phyloP scores from a whole-genome alignment of 2,113 vertebrate species.

The Mobula birostris region DNA sequence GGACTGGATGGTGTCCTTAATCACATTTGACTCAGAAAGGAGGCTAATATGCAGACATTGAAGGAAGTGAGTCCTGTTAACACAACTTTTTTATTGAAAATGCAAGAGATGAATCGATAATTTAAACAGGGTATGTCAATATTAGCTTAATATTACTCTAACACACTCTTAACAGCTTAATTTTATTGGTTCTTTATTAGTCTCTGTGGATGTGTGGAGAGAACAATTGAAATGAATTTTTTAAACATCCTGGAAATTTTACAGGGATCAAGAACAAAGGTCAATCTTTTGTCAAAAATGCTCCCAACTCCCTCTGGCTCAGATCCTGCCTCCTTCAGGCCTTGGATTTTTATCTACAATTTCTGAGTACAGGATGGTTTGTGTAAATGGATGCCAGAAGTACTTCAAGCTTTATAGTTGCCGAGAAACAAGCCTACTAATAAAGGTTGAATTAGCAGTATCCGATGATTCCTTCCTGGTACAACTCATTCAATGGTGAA shows the following conservation, averaged over 20 bases:
- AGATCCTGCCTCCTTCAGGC: neutral
- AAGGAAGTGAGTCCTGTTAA: neutral
- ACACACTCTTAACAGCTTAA: neutral
- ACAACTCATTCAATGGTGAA: neutral
- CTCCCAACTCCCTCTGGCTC: neutral
- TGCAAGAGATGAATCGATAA: neutral
- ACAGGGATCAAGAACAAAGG: neutral
- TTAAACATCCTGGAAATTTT: neutral
- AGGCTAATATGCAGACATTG: neutral
- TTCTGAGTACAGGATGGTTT: neutral
- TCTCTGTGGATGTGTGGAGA: neutral
- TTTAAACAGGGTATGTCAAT: neutral
- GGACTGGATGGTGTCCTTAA: neutral
- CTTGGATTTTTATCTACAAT: constrained; percentile 1
- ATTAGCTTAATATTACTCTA: neutral
- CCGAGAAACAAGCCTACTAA: neutral
- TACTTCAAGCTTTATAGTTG: neutral
- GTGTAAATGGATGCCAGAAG: neutral
- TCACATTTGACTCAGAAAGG: neutral
- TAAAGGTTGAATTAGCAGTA: neutral
- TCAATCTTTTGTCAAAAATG: neutral
- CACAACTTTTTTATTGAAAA: neutral
- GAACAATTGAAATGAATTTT: neutral
- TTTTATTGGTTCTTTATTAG: neutral
- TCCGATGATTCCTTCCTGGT: neutral